phyloP scores from a whole-genome alignment of 2,888 invertebrate species.

The Polydrusus pterygomalis region DNA sequence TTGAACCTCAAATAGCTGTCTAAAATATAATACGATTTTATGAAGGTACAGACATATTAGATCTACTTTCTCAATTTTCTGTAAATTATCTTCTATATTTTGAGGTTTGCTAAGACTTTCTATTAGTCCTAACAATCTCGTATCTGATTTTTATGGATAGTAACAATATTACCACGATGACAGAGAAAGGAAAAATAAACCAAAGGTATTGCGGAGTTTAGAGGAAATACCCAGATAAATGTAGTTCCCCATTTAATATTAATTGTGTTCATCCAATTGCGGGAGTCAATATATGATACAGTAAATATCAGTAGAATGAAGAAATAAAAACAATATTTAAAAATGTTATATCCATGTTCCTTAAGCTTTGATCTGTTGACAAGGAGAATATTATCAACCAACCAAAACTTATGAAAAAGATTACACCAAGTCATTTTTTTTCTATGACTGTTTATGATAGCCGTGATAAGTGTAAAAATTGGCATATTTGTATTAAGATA shows the following conservation, averaged over 20 bases:
- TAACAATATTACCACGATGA: not conserved
- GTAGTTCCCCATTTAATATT: not conserved
- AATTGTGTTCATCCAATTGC: not conserved
- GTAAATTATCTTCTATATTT: not conserved
- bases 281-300: not conserved
- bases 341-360: not conserved
- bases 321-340: not conserved
- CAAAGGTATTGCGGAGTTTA: not conserved
- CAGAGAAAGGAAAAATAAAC: not conserved
- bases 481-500: not conserved
- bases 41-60: not conserved
- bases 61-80: not conserved
- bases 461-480: not conserved
- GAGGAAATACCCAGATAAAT: not conserved
- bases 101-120: too few relatives aligned
- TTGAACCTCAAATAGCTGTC: not conserved
- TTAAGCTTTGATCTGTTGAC: not conserved
- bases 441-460: not conserved
- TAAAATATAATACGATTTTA: not conserved
- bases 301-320: not conserved
- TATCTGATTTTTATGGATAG: too few relatives aligned
- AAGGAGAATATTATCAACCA: not conserved
- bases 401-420: not conserved
- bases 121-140: too few relatives aligned
- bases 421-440: not conserved